phyloP scores from a whole-genome alignment of 2,888 invertebrate species.

The Blera fallax region DNA sequence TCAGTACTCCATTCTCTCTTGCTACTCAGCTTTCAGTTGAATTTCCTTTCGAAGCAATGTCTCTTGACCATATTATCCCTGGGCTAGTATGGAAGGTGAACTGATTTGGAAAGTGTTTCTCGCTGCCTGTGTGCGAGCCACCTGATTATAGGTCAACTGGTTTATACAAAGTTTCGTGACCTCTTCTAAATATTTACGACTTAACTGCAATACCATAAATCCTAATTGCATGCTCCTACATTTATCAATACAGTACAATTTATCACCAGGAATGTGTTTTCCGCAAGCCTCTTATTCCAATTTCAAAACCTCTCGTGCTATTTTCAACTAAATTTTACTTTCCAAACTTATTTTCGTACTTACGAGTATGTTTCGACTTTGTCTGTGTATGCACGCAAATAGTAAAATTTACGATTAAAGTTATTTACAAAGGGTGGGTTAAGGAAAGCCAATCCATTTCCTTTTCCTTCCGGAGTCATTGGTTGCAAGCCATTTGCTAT shows the following conservation, averaged over 20 bases:
- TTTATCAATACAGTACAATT: no score
- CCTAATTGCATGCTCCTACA: constrained; percentile 26
- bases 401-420: constrained; percentile 5
- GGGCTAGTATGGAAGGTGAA: no score
- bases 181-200: background rate
- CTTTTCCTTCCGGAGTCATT: constrained; percentile 14
- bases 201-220: constrained; percentile 14
- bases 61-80: no score
- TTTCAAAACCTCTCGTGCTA: constrained; percentile 27
- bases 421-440: background rate
- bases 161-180: background rate
- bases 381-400: constrained; percentile 9
- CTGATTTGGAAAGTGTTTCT: no score
- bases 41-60: no score
- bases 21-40: no score
- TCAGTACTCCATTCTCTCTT: no score
- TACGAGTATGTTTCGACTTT: constrained; percentile 9
- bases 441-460: constrained; percentile 5
- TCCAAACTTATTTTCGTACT: background rate
- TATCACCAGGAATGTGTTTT: constrained; percentile 6
- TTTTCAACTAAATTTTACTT: constrained; percentile 26
- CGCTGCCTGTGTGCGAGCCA: no score
- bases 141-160: no score
- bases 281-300: background rate
- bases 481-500: background rate